Evolutionary conservation across 2,888 invertebrate species (phyloP).

Genomic region (Ochropleura leucogaster): DNA sequence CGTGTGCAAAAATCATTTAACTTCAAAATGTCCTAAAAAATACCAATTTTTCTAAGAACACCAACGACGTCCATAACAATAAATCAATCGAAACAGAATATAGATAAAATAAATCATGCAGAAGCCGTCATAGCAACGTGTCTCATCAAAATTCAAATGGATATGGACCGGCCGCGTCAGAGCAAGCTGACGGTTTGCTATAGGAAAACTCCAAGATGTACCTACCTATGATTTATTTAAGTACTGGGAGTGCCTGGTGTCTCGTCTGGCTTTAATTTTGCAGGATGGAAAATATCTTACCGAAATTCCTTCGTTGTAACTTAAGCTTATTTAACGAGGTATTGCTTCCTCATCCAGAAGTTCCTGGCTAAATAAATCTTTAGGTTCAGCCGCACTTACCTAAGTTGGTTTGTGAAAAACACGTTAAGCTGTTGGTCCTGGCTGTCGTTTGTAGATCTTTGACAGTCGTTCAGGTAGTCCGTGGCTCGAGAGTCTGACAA

Average conservation of each 20-base stretch:
- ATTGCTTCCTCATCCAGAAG: not conserved
- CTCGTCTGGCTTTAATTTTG: slow-evolving; percentile 13
- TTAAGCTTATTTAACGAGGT: not conserved
- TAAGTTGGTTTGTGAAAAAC: not conserved
- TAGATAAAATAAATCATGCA: slow-evolving; percentile 80
- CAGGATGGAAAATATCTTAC: not conserved
- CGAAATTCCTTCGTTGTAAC: not conserved
- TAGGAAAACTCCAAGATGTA: slow-evolving; percentile 53
- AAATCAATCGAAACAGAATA: slow-evolving; percentile 69
- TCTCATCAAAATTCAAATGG: slow-evolving; percentile 82
- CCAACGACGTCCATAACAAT: slow-evolving; percentile 44
- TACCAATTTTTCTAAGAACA: slow-evolving; percentile 22
- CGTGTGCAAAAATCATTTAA: not conserved
- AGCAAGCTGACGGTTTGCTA: slow-evolving; percentile 72
- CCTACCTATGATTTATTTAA: slow-evolving; percentile 49
- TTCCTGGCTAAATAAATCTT: not conserved
- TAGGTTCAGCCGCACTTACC: not conserved
- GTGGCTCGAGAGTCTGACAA: not conserved
- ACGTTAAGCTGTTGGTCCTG: not conserved
- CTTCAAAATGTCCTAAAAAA: not conserved
- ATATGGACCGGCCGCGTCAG: slow-evolving; percentile 65
- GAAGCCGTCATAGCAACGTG: slow-evolving; percentile 76
- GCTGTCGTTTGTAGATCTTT: not conserved
- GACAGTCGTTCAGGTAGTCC: not conserved
- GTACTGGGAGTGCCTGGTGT: slow-evolving; percentile 21